A percentile compares a stretch with the other conserved stretches of the same genome.
Evolutionary conservation across 2,797 vertebrate genomes (phyloP).

Genomic region (Graptemys geographica): DNA sequence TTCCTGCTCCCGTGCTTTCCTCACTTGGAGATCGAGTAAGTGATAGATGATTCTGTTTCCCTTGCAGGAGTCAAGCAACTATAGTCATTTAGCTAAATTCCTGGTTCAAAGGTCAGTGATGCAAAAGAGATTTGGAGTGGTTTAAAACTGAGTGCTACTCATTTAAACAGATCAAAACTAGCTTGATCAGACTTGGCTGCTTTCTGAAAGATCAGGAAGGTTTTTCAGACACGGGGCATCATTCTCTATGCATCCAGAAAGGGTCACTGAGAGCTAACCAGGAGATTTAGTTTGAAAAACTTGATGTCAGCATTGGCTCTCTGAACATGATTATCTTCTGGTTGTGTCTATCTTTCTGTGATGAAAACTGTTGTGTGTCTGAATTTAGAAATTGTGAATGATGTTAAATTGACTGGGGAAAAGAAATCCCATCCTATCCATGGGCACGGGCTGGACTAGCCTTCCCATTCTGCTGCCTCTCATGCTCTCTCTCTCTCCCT

Average conservation of each 20-base stretch:
- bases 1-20: neutral
- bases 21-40: neutral
- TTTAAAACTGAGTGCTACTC: constrained; percentile 1
- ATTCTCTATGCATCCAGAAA: neutral
- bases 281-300: neutral
- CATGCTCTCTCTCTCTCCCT: neutral
- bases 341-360: neutral
- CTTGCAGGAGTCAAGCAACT: neutral
- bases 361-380: neutral
- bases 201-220: neutral
- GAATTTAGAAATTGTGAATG: neutral
- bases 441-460: neutral
- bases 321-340: neutral
- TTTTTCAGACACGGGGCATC: neutral
- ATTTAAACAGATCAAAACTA: neutral
- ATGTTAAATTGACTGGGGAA: neutral
- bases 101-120: neutral
- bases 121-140: neutral
- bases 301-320: neutral
- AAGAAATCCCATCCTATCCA: neutral
- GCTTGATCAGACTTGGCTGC: neutral
- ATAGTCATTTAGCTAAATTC: neutral
- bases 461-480: neutral
- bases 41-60: fast-evolving
- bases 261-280: fast-evolving